These are phyloP conservation scores for Aphodius sticticus DNA, from an alignment of 2,888 invertebrate genomes.

Conservation along the genomic window DNA sequence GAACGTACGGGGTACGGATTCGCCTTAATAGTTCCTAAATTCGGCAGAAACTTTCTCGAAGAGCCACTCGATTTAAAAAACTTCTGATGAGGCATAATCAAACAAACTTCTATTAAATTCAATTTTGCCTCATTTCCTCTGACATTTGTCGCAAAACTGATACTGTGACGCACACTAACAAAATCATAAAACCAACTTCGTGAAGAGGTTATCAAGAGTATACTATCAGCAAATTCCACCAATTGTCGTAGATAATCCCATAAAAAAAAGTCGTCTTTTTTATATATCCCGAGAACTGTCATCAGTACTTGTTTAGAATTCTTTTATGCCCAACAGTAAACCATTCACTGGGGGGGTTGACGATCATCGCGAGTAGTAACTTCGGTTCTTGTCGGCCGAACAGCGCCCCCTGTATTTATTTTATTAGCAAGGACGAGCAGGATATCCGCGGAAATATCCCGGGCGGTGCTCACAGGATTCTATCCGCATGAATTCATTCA, in stretches of 20 bases:
- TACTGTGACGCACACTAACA: too few relatives aligned
- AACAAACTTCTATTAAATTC: too few relatives aligned
- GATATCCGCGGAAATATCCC: neutral
- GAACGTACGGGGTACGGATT: too few relatives aligned
- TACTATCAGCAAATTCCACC: too few relatives aligned
- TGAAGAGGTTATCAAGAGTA: too few relatives aligned
- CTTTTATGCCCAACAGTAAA: neutral
- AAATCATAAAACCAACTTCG: too few relatives aligned
- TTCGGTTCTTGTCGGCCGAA: neutral
- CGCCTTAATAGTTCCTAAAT: too few relatives aligned
- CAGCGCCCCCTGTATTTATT: neutral
- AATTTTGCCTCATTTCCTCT: too few relatives aligned
- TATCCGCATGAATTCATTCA: neutral
- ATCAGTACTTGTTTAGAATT: neutral
- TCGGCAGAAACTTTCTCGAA: too few relatives aligned
- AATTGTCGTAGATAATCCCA: neutral
- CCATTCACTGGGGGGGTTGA: neutral
- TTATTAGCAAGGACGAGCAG: neutral
- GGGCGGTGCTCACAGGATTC: neutral
- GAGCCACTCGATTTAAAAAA: too few relatives aligned
- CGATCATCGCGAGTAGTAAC: neutral
- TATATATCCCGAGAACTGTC: neutral
- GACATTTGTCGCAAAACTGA: too few relatives aligned
- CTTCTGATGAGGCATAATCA: too few relatives aligned
- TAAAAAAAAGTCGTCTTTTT: neutral